Evolutionary conservation across 2,888 invertebrate genomes (phyloP), one percentile per base, ranked within the genome.

Genomic region (Standfussiana lucernea): DNA sequence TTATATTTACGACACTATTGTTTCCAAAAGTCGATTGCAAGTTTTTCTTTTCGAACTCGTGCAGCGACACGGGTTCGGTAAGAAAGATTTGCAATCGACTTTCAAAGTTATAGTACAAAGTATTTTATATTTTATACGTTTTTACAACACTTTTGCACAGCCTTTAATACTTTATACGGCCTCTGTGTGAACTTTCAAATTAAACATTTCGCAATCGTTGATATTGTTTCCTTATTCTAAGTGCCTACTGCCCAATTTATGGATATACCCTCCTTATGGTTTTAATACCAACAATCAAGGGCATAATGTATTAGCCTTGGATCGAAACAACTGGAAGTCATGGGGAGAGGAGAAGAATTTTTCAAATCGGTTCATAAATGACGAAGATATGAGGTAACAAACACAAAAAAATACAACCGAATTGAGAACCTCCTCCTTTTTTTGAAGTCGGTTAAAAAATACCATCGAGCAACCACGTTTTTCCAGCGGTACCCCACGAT

Each of bases 141-240:
- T n/a, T 53, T 11, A n/a, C n/a, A 13, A 53, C 11, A 53, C n/a
- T 56, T 28, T 28, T 7, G 28, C 28, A 15, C 15, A 15, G 13
- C 56, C n/a, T n/a, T 53, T 56, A 56, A 47, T n/a, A 42, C 28
- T 77, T 76, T 77, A 24, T 65, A 77, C 28, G 76, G 66, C 53
- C 37, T 66, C 66, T 32, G 24, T 35, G 28, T 18, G 18, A 37
- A 24, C 2, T 28, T 18, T 11, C n/a, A 5, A 32, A 11, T 40
- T 15, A 75, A 77, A 56, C 10, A 7, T 56, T 56, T 78, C 24
- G 18, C 18, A 28, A 65, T 53, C 13, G 8, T 50, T 50, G 2
- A 13, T 7, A 28, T 4, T 18, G 1, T 77, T 77, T 28, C 28
- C 15, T 24, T 61, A 8, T 32, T 59, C 5, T 40, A 21, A 5